Conservation (phyloP, 2,797 vertebrate genomes). For the Anas bernieri region DNA sequence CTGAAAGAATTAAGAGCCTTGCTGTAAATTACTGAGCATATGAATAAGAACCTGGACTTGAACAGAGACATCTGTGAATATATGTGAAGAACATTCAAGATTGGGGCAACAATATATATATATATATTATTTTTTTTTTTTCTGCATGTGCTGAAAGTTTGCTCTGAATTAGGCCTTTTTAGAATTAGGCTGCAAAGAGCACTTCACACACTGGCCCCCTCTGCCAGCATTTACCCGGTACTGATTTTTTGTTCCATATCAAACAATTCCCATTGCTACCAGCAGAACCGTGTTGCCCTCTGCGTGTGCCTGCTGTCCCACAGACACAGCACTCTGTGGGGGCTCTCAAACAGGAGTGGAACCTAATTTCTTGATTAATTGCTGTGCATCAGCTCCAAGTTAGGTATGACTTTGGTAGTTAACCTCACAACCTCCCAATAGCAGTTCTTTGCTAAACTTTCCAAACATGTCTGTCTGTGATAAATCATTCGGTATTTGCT, state of each 20-base stretch:
- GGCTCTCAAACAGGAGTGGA: constrained; percentile 80
- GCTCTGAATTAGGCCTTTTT: neutral
- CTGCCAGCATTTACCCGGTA: neutral
- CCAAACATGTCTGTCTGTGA: constrained; percentile 86
- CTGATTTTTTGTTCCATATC: constrained; percentile 2
- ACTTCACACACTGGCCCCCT: neutral
- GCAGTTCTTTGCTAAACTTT: constrained; percentile 87
- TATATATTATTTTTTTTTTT: neutral
- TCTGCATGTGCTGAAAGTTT: neutral
- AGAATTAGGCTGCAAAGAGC: neutral
- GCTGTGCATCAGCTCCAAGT: constrained; percentile 87
- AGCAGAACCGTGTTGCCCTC: constrained; percentile 51
- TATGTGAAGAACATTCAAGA: neutral
- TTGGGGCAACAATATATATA: neutral
- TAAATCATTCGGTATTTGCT: constrained; percentile 79
- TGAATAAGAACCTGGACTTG: neutral
- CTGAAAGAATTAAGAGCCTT: neutral
- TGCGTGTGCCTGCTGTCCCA: constrained; percentile 75
- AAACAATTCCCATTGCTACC: constrained; percentile 51
- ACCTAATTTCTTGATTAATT: constrained; percentile 92
- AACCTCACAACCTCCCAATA: constrained; percentile 91
- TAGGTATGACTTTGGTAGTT: constrained; percentile 95
- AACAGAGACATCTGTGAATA: neutral
- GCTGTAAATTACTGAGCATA: neutral
- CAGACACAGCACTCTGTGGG: constrained; percentile 82